Evolutionary conservation across 2,113 vertebrate genomes (phyloP).

Genomic region (Alaudala cheleensis): DNA sequence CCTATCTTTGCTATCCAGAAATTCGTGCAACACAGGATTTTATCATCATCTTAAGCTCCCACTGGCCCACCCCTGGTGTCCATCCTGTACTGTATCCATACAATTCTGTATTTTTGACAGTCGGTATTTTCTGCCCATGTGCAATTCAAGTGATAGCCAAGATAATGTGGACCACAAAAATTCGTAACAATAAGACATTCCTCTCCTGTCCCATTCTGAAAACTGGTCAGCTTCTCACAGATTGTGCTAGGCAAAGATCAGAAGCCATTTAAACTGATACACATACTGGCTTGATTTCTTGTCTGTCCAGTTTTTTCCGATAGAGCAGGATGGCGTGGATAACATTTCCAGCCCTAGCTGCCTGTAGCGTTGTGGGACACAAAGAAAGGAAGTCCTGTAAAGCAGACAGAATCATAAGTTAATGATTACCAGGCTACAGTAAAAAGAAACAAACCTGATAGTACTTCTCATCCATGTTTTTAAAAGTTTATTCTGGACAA

Average conservation of each 20-base stretch:
- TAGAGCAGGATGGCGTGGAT: constrained; percentile 92
- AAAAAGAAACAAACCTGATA: background rate
- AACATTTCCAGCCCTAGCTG: constrained; percentile 91
- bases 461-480: background rate
- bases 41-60: background rate
- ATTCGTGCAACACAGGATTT: background rate
- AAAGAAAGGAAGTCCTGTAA: constrained; percentile 88
- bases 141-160: background rate
- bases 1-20: background rate
- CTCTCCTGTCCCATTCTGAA: background rate
- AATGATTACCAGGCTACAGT: background rate
- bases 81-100: too few species aligned
- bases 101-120: background rate
- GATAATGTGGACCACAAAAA: background rate
- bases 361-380: constrained; percentile 84
- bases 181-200: background rate
- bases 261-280: background rate
- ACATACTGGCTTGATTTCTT: constrained; percentile 94
- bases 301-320: constrained; percentile 90
- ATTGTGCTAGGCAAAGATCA: background rate
- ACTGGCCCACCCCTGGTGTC: background rate
- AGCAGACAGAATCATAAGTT: background rate
- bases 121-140: background rate
- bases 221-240: background rate
- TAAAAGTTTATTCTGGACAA: background rate